These are phyloP conservation scores for Hipparchia semele DNA, from an alignment of 2,888 invertebrate species.

Conservation along the genomic window DNA sequence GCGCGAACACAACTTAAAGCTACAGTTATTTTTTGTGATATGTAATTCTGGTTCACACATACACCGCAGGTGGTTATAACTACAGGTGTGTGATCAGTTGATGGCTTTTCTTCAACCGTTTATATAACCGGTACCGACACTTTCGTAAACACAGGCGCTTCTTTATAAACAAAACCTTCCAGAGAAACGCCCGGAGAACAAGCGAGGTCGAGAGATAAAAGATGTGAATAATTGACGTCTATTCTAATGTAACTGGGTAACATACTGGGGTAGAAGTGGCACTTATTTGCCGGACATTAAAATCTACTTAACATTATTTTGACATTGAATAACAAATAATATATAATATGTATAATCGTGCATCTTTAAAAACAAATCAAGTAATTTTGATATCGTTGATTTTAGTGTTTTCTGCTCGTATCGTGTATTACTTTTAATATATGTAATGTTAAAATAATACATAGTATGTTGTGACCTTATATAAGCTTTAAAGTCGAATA, in stretches of 20 bases:
- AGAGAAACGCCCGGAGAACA: conserved; percentile 41
- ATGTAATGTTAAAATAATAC: too few species aligned
- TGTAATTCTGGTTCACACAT: conserved; percentile 22
- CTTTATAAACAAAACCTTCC: conserved; percentile 55
- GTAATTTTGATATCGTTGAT: not conserved
- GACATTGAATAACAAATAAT: not conserved
- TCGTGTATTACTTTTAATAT: too few species aligned
- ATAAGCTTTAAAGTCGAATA: not conserved
- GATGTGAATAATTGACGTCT: not conserved
- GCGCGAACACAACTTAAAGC: not conserved
- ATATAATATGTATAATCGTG: too few species aligned
- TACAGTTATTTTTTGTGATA: conserved; percentile 15
- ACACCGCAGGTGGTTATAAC: conserved; percentile 16
- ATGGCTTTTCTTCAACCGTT: conserved; percentile 58
- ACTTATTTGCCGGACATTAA: not conserved
- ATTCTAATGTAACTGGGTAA: conserved; percentile 6
- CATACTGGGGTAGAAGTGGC: not conserved
- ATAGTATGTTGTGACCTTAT: not conserved
- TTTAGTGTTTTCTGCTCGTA: not conserved
- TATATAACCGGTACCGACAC: conserved; percentile 51
- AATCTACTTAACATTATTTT: not conserved
- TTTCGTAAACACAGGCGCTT: conserved; percentile 54
- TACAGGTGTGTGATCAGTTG: conserved; percentile 38
- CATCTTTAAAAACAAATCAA: not conserved
- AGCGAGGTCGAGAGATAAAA: conserved; percentile 39